Evolutionary conservation across 2,888 invertebrate species (phyloP).

Genomic region (Mimachlamys varia): DNA sequence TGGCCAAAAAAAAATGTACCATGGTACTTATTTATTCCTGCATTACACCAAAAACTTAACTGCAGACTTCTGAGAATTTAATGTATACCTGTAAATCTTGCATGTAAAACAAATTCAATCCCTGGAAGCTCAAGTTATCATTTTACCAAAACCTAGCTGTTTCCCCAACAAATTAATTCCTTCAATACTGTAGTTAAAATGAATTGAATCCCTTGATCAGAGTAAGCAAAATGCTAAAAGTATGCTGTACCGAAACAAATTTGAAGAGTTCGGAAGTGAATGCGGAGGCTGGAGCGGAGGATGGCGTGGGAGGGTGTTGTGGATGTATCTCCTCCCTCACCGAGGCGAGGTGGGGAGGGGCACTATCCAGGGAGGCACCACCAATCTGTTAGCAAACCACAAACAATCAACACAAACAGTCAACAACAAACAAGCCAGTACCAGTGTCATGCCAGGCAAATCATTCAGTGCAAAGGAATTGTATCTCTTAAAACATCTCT

Average conservation of each 20-base stretch:
- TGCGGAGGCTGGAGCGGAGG: slow-evolving; percentile 59
- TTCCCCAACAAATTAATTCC: background rate
- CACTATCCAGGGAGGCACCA: slow-evolving; percentile 45
- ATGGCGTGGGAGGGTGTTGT: background rate
- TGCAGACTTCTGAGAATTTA: no score
- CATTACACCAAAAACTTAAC: no score
- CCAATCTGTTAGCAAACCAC: slow-evolving; percentile 53
- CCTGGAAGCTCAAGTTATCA: no score
- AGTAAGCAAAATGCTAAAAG: background rate
- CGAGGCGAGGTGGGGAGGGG: slow-evolving; percentile 47
- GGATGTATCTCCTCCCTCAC: background rate
- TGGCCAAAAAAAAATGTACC: no score
- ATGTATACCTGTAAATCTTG: no score
- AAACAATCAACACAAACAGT: slow-evolving; percentile 12
- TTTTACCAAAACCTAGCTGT: background rate
- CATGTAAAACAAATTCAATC: no score
- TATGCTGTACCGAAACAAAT: slow-evolving; percentile 59
- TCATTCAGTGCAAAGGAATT: slow-evolving; percentile 33
- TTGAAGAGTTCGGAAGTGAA: slow-evolving; percentile 61
- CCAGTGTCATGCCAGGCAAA: slow-evolving; percentile 31
- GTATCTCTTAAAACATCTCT: slow-evolving; percentile 24
- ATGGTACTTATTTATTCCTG: no score
- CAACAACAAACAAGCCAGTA: background rate
- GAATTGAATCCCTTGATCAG: background rate
- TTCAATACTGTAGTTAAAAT: background rate